phyloP scores from a whole-genome alignment of 2,888 invertebrate genomes.

The Hydroisotoma schaefferi region DNA sequence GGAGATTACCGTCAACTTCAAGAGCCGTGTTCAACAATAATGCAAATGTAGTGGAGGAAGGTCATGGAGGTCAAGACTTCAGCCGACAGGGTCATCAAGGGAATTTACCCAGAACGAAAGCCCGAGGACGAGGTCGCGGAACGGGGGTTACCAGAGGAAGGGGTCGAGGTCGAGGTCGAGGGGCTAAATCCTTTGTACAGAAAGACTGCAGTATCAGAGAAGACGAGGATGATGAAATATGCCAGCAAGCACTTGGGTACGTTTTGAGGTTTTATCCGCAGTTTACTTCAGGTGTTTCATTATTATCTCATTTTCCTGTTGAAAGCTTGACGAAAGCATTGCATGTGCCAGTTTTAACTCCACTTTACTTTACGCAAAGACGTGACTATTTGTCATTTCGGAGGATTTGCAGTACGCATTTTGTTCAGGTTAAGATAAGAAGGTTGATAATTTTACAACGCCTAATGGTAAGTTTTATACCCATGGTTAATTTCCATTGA shows the following conservation, averaged over 20 bases:
- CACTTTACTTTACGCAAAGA: too few species aligned
- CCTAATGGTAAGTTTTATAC: too few species aligned
- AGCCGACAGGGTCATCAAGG: conserved; percentile 15
- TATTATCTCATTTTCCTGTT: too few species aligned
- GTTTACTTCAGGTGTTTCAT: conserved; percentile 4
- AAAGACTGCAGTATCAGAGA: background rate
- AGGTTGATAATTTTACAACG: too few species aligned
- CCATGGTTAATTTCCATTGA: too few species aligned
- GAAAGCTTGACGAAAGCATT: too few species aligned
- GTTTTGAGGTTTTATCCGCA: background rate
- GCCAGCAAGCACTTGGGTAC: conserved; percentile 36
- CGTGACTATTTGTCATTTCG: too few species aligned
- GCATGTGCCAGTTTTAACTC: too few species aligned
- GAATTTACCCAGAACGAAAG: background rate
- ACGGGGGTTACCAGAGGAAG: conserved; percentile 19
- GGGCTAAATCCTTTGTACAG: conserved; percentile 2
- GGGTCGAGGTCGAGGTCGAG: conserved; percentile 23
- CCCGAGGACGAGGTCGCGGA: conserved; percentile 11
- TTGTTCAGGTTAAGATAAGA: too few species aligned
- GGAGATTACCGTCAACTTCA: background rate
- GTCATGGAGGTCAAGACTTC: conserved; percentile 8
- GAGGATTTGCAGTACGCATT: too few species aligned
- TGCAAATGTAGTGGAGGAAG: background rate
- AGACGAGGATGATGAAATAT: conserved; percentile 38
- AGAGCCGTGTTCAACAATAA: background rate